Conservation (phyloP, 2,888 invertebrate species). For the Cosmia pyralina region DNA sequence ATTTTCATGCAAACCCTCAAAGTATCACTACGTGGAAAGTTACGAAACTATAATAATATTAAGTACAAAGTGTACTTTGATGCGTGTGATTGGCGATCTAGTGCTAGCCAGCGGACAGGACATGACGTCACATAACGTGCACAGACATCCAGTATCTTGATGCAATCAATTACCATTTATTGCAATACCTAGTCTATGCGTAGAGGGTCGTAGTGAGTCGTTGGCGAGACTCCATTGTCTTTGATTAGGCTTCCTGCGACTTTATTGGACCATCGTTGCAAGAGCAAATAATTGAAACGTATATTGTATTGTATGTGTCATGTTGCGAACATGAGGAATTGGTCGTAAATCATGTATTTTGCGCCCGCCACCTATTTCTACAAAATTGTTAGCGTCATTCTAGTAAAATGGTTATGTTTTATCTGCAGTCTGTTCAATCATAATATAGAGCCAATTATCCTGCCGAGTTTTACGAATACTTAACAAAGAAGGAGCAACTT, state of each 20-base stretch:
- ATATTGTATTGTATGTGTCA: slow-evolving; percentile 55
- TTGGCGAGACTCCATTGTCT: slow-evolving; percentile 65
- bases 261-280: slow-evolving; percentile 57
- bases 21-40: neutral
- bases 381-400: slow-evolving; percentile 5
- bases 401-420: slow-evolving; percentile 19
- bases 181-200: slow-evolving; percentile 65
- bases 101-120: slow-evolving; percentile 60
- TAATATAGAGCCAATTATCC: slow-evolving; percentile 75
- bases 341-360: slow-evolving; percentile 33
- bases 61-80: slow-evolving; percentile 20
- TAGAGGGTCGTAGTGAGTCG: slow-evolving; percentile 50
- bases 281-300: slow-evolving; percentile 58
- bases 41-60: too few species aligned
- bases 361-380: neutral
- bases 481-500: slow-evolving; percentile 78
- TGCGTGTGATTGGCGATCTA: slow-evolving; percentile 43
- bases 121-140: slow-evolving; percentile 68
- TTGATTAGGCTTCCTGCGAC: slow-evolving; percentile 68
- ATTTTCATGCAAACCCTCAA: neutral
- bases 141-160: slow-evolving; percentile 69
- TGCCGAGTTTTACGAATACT: slow-evolving; percentile 73
- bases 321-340: slow-evolving; percentile 44
- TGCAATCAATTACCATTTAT: slow-evolving; percentile 72
- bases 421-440: slow-evolving; percentile 38